Evolutionary conservation across 2,888 invertebrate species (phyloP).

Genomic region (Pollenia angustigena): DNA sequence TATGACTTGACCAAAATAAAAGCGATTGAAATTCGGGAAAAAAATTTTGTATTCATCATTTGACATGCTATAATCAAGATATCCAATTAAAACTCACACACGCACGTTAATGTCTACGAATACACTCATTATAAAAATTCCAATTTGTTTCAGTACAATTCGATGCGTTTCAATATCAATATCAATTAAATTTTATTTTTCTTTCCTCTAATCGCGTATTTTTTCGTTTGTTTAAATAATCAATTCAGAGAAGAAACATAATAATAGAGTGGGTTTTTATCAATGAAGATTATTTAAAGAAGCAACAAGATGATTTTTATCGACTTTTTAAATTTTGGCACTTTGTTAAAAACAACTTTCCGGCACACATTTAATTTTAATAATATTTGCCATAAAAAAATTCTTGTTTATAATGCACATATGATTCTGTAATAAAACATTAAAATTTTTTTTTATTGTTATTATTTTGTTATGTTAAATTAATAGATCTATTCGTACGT

Average conservation of each 20-base stretch:
- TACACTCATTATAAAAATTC: constrained; percentile 21
- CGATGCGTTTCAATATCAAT: constrained; percentile 15
- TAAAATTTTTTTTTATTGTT: constrained; percentile 37
- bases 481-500: constrained; percentile 11
- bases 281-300: constrained; percentile 41
- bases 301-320: constrained; percentile 36
- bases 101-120: constrained; percentile 3
- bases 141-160: constrained; percentile 27
- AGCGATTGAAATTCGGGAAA: constrained; percentile 53
- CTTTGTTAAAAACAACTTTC: constrained; percentile 17
- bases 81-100: constrained; percentile 50
- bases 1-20: constrained; percentile 51
- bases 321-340: constrained; percentile 41
- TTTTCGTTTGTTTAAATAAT: constrained; percentile 7
- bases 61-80: constrained; percentile 66
- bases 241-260: constrained; percentile 11
- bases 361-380: constrained; percentile 10
- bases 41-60: constrained; percentile 62
- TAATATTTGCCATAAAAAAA: constrained; percentile 3
- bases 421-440: constrained; percentile 41
- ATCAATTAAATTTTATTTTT: constrained; percentile 41
- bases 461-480: constrained; percentile 33
- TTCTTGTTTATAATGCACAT: constrained; percentile 20
- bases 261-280: constrained; percentile 9
- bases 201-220: neutral